Evolutionary conservation across 2,888 invertebrate genomes (phyloP), one percentile per base, ranked within the genome.

Genomic region (Cheilosia vulpina): DNA sequence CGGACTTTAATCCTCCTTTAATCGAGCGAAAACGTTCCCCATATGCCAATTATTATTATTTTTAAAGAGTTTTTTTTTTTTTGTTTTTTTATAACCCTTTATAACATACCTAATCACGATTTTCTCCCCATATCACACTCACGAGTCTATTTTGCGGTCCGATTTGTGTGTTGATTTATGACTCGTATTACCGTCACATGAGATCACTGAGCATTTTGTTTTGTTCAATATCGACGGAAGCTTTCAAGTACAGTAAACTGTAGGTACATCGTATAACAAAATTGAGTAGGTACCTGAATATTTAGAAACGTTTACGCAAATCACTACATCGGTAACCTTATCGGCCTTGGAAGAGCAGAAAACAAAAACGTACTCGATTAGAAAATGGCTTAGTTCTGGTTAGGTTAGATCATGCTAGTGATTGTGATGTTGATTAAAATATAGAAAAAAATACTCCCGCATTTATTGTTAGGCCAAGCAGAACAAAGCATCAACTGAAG

Each of bases 131-230:
- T 58, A 34, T 21, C 6, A 41, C 15, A 13, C 24, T 41, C 19
- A 15, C 13, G 9, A 17, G 4, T 21, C 15, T 9, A 6, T 41
- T 58, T 19, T 41, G 58, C 21, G 41, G 41, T 41, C 21, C 34
- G 38, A 58, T 41, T 57, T 15, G 13, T 57, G 19, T 38, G 24
- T 19, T 50, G 21, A 52, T 24, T 24, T 24, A 52, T 24, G 27
- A 15, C 52, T 21, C 2, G 52, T 21, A 19, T 13, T 27, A 31
- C 43, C 60, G 24, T 62, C 13, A 31, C n/a, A 62, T 62, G 62
- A 62, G 27, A 62, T 62, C 27, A 31, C 31, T 31, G 19, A 47
- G 31, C 19, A 47, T 62, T 17, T 43, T 4, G 19, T 57, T 11
- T 11, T 7, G 15, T 55, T 41, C 9, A 7, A 11, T 41, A 38